Base-by-base conservation (phyloP, 2,888 invertebrate species). In the Dolichopus griseipennis region DNA sequence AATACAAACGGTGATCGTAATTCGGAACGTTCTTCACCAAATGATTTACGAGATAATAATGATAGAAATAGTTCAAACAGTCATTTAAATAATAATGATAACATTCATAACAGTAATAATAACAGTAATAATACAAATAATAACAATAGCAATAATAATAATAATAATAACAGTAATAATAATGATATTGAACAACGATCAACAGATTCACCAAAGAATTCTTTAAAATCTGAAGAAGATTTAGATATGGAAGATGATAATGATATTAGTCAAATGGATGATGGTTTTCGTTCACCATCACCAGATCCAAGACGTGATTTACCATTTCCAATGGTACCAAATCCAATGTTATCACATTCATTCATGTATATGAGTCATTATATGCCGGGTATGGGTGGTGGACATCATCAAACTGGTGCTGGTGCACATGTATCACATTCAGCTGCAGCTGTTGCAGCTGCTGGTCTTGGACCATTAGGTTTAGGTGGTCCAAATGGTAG, bases 311-410 rank as follows among this genome's bases (percentile, higher is more conserved):
- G 83, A 79, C 74, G 85, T 78, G 81, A 83, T 70, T 88, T 93
- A 76, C 90, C 92, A 0, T 92, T 93, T 78, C 91, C 93, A 1
- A 85, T 93, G 82, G 90, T 93, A 61, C 91, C 92, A 66, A 92
- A 92, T 78, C 90, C 91, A 0, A 92, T 93, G 91, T 93, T 93
- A 78, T 90, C 91, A 67, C 93, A 93, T 75, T 91, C 92, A 69
- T 92, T 93, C 73, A 92, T 93, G 92, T 93, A 93, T 78, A 93
- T 93, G 93, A 91, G 91, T 75, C 92, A 92, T 78, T 93, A 93
- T 78, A 90, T 93, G 76, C 89, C 90, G 18, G 85, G 85, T 43
- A 84, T 86, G 69, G 85, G 85, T 70, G 84, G 85, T 80, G 69
- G 77, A 0, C 74, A 74, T 2, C 84, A 74, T 76, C 79, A 75